Percentiles rank a stretch among this genome's conserved stretches.
phyloP scores from a whole-genome alignment of 2,797 vertebrate species.

The Okamejei kenojei region DNA sequence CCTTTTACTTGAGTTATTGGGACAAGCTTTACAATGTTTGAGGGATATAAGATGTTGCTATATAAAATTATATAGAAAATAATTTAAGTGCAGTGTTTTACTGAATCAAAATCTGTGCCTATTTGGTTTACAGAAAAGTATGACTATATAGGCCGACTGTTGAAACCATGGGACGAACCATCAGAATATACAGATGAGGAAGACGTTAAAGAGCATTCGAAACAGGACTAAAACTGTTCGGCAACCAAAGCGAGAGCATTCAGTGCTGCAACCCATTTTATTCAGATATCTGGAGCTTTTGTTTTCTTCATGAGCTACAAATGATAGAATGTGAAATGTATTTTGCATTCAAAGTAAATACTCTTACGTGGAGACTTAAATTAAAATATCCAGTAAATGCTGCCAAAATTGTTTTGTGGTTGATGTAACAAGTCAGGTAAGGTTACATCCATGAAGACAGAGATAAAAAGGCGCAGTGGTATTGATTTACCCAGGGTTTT shows the following conservation, averaged over 20 bases:
- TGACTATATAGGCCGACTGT: conserved; percentile 90
- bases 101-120: conserved; percentile 40
- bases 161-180: conserved; percentile 96
- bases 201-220: conserved; percentile 95
- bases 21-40: background rate
- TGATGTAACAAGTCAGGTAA: conserved; percentile 54
- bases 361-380: conserved; percentile 59
- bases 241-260: conserved; percentile 82
- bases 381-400: conserved; percentile 55
- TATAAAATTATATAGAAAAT: background rate
- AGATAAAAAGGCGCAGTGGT: background rate
- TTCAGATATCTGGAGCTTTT: conserved; percentile 54
- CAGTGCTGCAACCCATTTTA: conserved; percentile 67
- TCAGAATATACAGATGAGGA: conserved; percentile 98
- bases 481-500: background rate
- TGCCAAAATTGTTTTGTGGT: conserved; percentile 57
- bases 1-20: too few relatives aligned
- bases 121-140: conserved; percentile 83
- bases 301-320: conserved; percentile 59
- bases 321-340: conserved; percentile 52
- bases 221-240: conserved; percentile 85
- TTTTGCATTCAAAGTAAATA: conserved; percentile 56
- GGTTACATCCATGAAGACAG: conserved; percentile 17
- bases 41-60: background rate
- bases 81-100: conserved; percentile 41